phyloP scores from a whole-genome alignment of 2,888 invertebrate species.

The Andrena hattorfiana region DNA sequence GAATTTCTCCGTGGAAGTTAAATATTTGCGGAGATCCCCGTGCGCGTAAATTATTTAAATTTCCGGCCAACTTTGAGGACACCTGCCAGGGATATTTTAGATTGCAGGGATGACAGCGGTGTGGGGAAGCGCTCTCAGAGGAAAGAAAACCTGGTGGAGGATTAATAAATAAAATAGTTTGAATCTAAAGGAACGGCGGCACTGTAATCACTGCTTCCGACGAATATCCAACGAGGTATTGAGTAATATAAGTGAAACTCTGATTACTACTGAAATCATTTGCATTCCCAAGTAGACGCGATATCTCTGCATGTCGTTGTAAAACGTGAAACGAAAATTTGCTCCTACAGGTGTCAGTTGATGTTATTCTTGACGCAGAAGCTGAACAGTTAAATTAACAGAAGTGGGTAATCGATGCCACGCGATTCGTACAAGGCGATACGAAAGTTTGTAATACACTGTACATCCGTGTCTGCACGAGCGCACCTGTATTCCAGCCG shows the following conservation, averaged over 20 bases:
- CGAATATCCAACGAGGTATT: not conserved
- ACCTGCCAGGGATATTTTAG: not conserved
- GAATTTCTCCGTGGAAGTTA: conserved; percentile 5
- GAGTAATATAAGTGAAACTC: not conserved
- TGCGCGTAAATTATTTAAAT: conserved; percentile 15
- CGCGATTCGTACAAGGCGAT: conserved; percentile 22
- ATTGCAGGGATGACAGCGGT: not conserved
- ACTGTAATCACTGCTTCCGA: not conserved
- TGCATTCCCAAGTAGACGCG: too few species aligned
- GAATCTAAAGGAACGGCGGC: not conserved
- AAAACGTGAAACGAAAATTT: not conserved
- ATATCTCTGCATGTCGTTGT: too few species aligned
- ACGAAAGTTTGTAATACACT: conserved; percentile 26
- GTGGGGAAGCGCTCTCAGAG: not conserved
- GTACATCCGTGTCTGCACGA: not conserved
- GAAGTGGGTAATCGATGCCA: not conserved
- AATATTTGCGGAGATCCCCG: conserved; percentile 3
- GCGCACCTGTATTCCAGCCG: conserved; percentile 34
- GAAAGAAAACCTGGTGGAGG: not conserved
- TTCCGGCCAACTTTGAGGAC: not conserved
- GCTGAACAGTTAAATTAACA: conserved; percentile 30
- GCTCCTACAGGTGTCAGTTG: not conserved
- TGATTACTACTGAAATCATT: too few species aligned
- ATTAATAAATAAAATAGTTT: not conserved
- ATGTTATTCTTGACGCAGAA: not conserved